A percentile compares a stretch with the other conserved stretches of the same genome.
phyloP scores from a whole-genome alignment of 2,113 vertebrate species.

The Lagopus muta region DNA sequence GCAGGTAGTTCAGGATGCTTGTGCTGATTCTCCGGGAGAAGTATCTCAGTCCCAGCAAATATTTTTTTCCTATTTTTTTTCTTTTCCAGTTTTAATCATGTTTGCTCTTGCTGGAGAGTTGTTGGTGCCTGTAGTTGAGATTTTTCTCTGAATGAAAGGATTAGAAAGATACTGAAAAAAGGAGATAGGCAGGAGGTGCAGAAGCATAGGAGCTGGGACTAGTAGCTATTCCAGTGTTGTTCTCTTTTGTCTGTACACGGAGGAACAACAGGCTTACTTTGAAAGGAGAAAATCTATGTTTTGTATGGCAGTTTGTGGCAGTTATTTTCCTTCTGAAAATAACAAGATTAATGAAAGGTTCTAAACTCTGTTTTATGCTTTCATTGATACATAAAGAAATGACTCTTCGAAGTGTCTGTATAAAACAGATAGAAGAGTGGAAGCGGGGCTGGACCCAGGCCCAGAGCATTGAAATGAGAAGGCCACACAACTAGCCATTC shows the following conservation, averaged over 20 bases:
- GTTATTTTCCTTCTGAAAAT: background rate
- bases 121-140: background rate
- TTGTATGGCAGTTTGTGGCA: background rate
- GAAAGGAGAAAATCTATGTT: background rate
- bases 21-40: background rate
- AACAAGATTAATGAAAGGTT: background rate
- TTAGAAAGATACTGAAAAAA: background rate
- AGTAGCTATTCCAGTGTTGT: background rate
- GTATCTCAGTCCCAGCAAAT: background rate
- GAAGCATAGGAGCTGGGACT: background rate
- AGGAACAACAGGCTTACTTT: background rate
- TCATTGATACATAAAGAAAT: background rate
- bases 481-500: background rate
- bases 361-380: background rate
- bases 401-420: accelerated
- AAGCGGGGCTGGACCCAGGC: background rate
- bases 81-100: background rate
- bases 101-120: background rate
- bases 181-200: background rate
- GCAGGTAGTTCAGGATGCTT: background rate
- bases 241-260: background rate
- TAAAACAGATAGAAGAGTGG: background rate
- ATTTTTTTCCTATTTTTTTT: background rate
- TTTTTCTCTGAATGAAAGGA: background rate
- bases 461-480: background rate